Evolutionary conservation across 2,113 vertebrate species (phyloP), one percentile per base, ranked within the genome.

Genomic region (Corythornis vintsioides): DNA sequence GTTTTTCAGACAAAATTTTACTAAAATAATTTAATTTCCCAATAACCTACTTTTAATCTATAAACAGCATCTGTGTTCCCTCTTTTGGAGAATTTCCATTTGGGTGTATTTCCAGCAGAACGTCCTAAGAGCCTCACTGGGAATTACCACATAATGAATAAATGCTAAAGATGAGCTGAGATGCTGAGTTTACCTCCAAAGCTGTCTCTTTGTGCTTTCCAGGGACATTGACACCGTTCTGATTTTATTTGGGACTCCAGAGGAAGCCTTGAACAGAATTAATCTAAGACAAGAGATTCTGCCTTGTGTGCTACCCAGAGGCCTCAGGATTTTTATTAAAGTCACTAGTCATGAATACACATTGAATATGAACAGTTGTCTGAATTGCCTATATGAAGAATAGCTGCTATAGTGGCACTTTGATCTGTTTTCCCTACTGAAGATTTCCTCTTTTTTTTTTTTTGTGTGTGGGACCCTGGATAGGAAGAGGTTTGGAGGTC

Each of bases 41-140:
- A 16, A 66, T 87, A 96, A 91, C 74, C 81, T 76, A 93, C 33
- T 93, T 96, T 93, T 77, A 64, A 57, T 60, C 64, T 93, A 91
- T 79, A 83, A 92, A 91, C 67, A 89, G 52, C 15, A 25, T 67
- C 52, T 20, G 10, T 43, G 28, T 70, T 86, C 47, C 71, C 15
- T 85, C 78, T 80, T 89, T 63, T 4, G 2, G 33, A 91, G 50
- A 76, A 56, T 77, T 70, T 92, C 67, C 75, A 71, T 83, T 77
- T 67, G 22, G 48, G 20, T 56, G 0, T 64, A 67, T 80, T 95
- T 92, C 95, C 0, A 0, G 53, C 57, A 89, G 75, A 91, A 80
- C 26, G 13, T 4, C 85, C 26, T 17, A 43, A 60, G 47, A 64
- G 4, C 24, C 64, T 79, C 82, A 3, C 10, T 67, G 94, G 88